A percentile compares a stretch with the other conserved stretches of the same genome.
Evolutionary conservation across 2,888 invertebrate genomes (phyloP).

Genomic region (Dryomyza anilis): DNA sequence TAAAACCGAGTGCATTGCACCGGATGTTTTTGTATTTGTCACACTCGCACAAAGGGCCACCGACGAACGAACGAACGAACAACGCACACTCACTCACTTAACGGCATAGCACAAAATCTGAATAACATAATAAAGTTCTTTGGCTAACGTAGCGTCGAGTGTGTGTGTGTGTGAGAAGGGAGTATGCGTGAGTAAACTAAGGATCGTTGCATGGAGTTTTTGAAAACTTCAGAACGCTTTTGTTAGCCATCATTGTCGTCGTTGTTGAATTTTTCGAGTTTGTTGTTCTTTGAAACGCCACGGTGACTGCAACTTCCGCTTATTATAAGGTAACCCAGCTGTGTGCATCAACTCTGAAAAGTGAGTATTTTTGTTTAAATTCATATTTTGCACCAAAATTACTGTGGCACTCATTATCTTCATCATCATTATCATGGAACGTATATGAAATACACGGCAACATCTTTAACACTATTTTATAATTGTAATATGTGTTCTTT

Average conservation of each 20-base stretch:
- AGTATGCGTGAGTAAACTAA: too few relatives aligned
- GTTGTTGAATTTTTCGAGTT: neutral
- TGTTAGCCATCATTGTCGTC: neutral
- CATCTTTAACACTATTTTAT: too few relatives aligned
- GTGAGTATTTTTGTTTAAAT: too few relatives aligned
- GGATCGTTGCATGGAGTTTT: too few relatives aligned
- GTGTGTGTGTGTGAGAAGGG: slow-evolving; percentile 1
- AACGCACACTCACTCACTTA: neutral
- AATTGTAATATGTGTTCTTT: too few relatives aligned
- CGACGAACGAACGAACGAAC: neutral
- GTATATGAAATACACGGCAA: too few relatives aligned
- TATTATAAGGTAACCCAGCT: too few relatives aligned
- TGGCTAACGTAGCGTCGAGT: too few relatives aligned
- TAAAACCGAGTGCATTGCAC: slow-evolving; percentile 20
- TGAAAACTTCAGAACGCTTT: slow-evolving; percentile 14
- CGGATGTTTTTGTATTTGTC: slow-evolving; percentile 20
- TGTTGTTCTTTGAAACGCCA: neutral
- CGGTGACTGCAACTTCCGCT: neutral
- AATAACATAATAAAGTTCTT: slow-evolving; percentile 18
- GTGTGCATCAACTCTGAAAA: too few relatives aligned
- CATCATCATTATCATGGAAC: too few relatives aligned
- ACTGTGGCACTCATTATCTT: too few relatives aligned
- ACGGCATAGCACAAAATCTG: neutral
- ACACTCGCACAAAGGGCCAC: neutral
- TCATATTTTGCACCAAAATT: too few relatives aligned